phyloP scores from a whole-genome alignment of 2,888 invertebrate genomes.

The Phaonia tiefii region DNA sequence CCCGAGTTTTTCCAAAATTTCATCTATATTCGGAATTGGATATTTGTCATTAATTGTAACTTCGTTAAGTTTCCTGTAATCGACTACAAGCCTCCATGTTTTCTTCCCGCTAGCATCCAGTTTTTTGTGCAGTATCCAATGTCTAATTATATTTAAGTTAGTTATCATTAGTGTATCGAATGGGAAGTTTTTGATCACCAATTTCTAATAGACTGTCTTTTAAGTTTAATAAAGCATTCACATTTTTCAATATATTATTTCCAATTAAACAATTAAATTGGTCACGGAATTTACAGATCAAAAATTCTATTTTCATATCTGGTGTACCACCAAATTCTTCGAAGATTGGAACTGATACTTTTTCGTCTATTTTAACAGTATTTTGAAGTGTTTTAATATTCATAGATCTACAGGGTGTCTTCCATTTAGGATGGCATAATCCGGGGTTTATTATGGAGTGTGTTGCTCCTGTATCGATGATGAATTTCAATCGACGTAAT shows the following conservation, averaged over 20 bases:
- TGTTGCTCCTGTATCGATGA: slow-evolving; percentile 14
- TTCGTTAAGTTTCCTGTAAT: too few species aligned
- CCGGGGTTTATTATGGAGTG: slow-evolving; percentile 1
- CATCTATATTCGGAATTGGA: slow-evolving; percentile 64
- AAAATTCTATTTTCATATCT: neutral
- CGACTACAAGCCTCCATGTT: slow-evolving; percentile 58
- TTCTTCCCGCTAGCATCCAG: slow-evolving; percentile 31
- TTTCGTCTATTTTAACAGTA: neutral
- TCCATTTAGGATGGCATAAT: slow-evolving; percentile 1
- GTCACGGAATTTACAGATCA: neutral
- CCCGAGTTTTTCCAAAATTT: too few species aligned
- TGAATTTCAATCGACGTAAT: slow-evolving; percentile 11
- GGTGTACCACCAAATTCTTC: too few species aligned
- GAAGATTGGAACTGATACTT: too few species aligned
- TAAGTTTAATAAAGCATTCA: neutral
- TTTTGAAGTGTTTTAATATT: neutral
- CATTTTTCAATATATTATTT: neutral
- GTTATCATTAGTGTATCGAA: neutral
- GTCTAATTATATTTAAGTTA: too few species aligned
- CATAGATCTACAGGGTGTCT: neutral
- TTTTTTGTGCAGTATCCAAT: too few species aligned
- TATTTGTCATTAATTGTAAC: too few species aligned
- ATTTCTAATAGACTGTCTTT: neutral
- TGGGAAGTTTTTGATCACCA: neutral
- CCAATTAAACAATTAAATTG: neutral